phyloP scores from a whole-genome alignment of 2,888 invertebrate genomes.

The Diarsia brunnea region DNA sequence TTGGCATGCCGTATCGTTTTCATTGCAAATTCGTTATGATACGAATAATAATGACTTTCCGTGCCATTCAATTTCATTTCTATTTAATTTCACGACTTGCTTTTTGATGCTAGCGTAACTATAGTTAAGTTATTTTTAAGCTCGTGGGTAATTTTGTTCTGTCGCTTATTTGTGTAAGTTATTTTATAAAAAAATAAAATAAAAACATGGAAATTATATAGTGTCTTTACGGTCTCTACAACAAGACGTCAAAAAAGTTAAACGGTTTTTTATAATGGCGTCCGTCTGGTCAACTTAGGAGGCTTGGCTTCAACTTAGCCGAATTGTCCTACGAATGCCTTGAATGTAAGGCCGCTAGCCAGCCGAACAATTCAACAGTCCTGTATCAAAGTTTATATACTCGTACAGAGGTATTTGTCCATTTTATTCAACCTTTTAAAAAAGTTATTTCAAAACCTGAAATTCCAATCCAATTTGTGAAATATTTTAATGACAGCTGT shows the following conservation, averaged over 20 bases:
- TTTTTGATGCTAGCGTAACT: not conserved
- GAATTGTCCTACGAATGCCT: no score
- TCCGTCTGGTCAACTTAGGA: no score
- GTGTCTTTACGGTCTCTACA: no score
- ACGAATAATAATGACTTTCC: constrained; percentile 13
- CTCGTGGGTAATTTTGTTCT: not conserved
- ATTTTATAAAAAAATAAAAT: no score
- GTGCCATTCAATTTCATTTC: constrained; percentile 13
- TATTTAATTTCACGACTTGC: constrained; percentile 14
- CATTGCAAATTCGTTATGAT: constrained; percentile 20
- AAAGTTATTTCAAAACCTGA: not conserved
- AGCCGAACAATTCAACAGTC: not conserved
- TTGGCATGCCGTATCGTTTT: constrained; percentile 31
- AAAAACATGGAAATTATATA: no score
- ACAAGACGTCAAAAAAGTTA: no score
- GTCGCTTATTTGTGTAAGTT: not conserved
- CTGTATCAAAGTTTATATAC: not conserved
- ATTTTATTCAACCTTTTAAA: not conserved
- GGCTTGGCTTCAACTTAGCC: no score
- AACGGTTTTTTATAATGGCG: no score
- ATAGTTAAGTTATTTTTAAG: not conserved
- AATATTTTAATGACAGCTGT: constrained; percentile 31
- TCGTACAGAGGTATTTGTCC: not conserved
- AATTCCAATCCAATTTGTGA: constrained; percentile 2
- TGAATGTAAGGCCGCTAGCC: no score